Conservation (phyloP, 2,797 vertebrate species). For the Acanthopagrus latus region DNA sequence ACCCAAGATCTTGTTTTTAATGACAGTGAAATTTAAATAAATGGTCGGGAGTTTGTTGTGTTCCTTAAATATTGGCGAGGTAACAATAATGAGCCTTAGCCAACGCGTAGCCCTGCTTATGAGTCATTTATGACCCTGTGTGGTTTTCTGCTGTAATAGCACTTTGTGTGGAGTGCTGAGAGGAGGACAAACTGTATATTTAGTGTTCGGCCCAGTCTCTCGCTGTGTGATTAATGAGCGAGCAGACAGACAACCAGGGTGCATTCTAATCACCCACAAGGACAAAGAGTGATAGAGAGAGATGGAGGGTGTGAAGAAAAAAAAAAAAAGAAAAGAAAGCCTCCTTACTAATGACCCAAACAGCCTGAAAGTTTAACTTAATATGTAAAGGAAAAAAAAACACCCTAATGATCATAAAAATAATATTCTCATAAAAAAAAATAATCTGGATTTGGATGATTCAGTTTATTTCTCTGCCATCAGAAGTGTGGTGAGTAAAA, state of each 20-base stretch:
- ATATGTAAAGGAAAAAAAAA: slow-evolving; percentile 26
- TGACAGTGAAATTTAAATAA: background rate
- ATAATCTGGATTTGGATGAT: background rate
- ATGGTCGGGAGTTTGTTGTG: background rate
- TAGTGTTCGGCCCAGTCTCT: slow-evolving; percentile 68
- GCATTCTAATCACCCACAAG: slow-evolving; percentile 79
- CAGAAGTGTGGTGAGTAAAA: background rate
- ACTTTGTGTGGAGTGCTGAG: slow-evolving; percentile 70
- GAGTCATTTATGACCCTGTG: slow-evolving; percentile 69
- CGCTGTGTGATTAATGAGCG: slow-evolving; percentile 76
- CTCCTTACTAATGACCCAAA: slow-evolving; percentile 60
- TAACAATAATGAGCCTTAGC: slow-evolving; percentile 32
- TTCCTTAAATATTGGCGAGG: background rate
- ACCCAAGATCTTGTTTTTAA: slow-evolving; percentile 6
- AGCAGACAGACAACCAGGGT: slow-evolving; percentile 69
- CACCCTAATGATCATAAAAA: slow-evolving; percentile 33
- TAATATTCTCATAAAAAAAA: slow-evolving; percentile 8
- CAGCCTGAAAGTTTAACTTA: slow-evolving; percentile 45
- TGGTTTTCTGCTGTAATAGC: slow-evolving; percentile 71
- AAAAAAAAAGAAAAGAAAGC: no score
- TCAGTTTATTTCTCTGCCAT: background rate
- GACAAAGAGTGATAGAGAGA: slow-evolving; percentile 73
- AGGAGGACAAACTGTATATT: slow-evolving; percentile 81
- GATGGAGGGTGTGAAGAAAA: slow-evolving; percentile 42
- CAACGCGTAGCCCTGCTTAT: slow-evolving; percentile 29